Evolutionary conservation across 2,888 invertebrate species (phyloP).

Genomic region (Caenorhabditis virilis): DNA sequence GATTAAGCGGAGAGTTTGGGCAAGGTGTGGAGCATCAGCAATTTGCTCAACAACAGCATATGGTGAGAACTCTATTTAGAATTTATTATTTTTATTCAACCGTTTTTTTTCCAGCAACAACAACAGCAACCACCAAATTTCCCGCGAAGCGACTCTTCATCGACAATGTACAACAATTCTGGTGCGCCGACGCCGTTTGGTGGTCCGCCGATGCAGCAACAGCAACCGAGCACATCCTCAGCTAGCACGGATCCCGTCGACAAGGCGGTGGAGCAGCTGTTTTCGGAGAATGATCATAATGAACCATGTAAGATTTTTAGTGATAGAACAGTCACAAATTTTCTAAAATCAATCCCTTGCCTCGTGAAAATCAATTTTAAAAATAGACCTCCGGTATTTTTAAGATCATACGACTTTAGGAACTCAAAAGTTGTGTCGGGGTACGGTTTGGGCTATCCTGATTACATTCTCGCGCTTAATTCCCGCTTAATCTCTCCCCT

Average conservation of each 20-base stretch:
- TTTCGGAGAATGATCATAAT: constrained; percentile 7
- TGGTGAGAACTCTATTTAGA: too few relatives aligned
- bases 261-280: constrained; percentile 16
- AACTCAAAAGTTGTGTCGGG: too few relatives aligned
- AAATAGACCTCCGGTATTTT: too few relatives aligned
- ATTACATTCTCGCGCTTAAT: too few relatives aligned
- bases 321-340: too few relatives aligned
- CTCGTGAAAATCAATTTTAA: too few relatives aligned
- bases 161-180: constrained; percentile 12
- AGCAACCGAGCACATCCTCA: constrained; percentile 8
- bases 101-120: not conserved
- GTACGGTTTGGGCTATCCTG: too few relatives aligned
- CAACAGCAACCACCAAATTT: not conserved
- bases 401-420: too few relatives aligned
- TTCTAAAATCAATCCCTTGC: too few relatives aligned
- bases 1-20: too few relatives aligned
- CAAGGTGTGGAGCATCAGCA: constrained; percentile 6
- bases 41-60: not conserved
- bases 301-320: constrained; percentile 24
- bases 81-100: too few relatives aligned
- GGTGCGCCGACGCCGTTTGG: not conserved
- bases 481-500: too few relatives aligned
- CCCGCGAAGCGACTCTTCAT: constrained; percentile 30
- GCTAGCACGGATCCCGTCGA: constrained; percentile 8
- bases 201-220: not conserved